Evolutionary conservation across 2,888 invertebrate species (phyloP), one percentile per base, ranked within the genome.

Genomic region (Agrochola lychnidis): DNA sequence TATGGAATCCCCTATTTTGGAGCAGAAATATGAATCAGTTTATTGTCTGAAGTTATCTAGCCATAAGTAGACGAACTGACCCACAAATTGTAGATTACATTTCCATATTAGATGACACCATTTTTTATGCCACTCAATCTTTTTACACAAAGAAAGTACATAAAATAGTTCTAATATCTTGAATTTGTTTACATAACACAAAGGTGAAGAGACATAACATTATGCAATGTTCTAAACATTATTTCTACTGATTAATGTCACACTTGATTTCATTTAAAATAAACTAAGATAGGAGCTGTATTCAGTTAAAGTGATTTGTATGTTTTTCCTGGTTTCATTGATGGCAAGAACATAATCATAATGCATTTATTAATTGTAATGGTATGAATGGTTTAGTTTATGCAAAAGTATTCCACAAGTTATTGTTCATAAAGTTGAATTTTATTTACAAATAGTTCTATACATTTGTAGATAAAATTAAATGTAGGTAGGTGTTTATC

Each of bases 171-270:
- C 7, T 63, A 66, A 63, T 2, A 59, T 85, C 63, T 70, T 22
- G 1, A 56, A 36, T 12, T 22, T 81, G 82, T 77, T 83, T 82
- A 85, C 66, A 74, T 85, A 77, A 74, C 53, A 66, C 12, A 66
- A 67, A 25, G 61, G 7, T 73, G 2, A 0, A 40, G 42, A 78
- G 63, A 63, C 86, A 74, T 66, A 82, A 83, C 36, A 79, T 83
- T 76, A 79, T 74, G 70, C 40, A 79, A 83, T 70, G 12, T 14
- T 74, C 48, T 64, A 66, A 74, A 82, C 67, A 70, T 83, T 70
- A 82, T 72, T 73, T 66, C 68, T 56, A 66, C 48, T 69, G 25
- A 73, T 68, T 73, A 69, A 36, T 22, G 40, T 67, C 45, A 69
- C 25, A 73, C 22, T 62, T 53, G 42, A 74, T 77, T 62, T 63